phyloP scores from a whole-genome alignment of 2,888 invertebrate species.

The Lycia hirtaria region DNA sequence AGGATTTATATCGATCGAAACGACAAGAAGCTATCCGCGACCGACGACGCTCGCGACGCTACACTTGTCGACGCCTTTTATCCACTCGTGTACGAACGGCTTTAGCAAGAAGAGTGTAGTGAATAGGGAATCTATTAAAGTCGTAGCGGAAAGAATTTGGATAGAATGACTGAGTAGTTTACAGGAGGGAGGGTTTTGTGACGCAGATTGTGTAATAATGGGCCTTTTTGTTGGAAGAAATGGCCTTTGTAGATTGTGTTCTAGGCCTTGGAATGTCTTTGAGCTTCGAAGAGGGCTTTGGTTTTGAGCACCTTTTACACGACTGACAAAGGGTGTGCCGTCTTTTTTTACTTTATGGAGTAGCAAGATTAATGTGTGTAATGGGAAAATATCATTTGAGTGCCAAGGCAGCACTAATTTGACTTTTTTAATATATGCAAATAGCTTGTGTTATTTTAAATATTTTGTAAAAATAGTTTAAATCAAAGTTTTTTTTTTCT shows the following conservation, averaged over 20 bases:
- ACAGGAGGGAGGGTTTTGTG: slow-evolving; percentile 37
- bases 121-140: slow-evolving; percentile 45
- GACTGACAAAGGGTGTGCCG: too few species aligned
- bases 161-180: slow-evolving; percentile 42
- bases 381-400: too few species aligned
- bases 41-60: neutral
- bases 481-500: too few species aligned
- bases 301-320: too few species aligned
- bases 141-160: slow-evolving; percentile 39
- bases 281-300: neutral
- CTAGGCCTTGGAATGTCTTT: slow-evolving; percentile 7
- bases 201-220: slow-evolving; percentile 37
- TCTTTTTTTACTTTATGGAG: too few species aligned
- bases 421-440: too few species aligned
- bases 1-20: too few species aligned
- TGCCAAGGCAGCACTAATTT: too few species aligned
- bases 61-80: neutral
- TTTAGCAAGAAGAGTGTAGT: slow-evolving; percentile 40
- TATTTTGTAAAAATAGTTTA: too few species aligned
- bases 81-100: neutral
- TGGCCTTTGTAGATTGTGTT: slow-evolving; percentile 17
- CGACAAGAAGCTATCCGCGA: too few species aligned
- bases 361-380: too few species aligned
- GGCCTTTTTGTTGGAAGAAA: slow-evolving; percentile 25
- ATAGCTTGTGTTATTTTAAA: too few species aligned